These are phyloP conservation scores for Aulostomus chinensis DNA, from an alignment of 2,797 vertebrate genomes.

Conservation along the genomic window DNA sequence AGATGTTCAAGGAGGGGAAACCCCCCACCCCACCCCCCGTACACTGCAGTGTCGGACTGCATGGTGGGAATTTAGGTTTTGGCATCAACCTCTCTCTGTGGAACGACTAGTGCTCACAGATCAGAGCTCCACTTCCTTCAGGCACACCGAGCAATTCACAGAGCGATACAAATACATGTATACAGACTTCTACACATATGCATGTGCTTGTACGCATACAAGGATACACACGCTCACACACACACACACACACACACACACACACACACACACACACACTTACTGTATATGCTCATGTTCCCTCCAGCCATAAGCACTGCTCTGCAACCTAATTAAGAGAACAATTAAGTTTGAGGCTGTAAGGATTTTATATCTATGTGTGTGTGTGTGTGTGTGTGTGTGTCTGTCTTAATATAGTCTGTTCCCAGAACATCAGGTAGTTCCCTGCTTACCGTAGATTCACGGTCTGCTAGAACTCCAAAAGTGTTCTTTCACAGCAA, in stretches of 20 bases:
- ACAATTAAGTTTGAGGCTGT: slow-evolving; percentile 92
- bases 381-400: slow-evolving; percentile 14
- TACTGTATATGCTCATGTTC: slow-evolving; percentile 61
- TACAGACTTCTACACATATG: slow-evolving; percentile 31
- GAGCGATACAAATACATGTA: slow-evolving; percentile 80
- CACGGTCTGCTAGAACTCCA: slow-evolving; percentile 1
- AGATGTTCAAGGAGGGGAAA: slow-evolving; percentile 17
- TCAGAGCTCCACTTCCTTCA: slow-evolving; percentile 84
- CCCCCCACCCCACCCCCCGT: background rate
- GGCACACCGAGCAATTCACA: slow-evolving; percentile 79
- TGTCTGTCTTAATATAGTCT: slow-evolving; percentile 8
- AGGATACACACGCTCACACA: background rate
- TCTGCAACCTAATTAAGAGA: slow-evolving; percentile 97
- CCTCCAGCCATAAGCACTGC: slow-evolving; percentile 88
- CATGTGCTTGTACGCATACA: slow-evolving; percentile 7
- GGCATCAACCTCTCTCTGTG: slow-evolving; percentile 78
- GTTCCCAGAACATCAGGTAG: slow-evolving; percentile 1
- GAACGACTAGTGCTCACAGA: slow-evolving; percentile 73
- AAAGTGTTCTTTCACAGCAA: no score
- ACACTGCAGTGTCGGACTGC: slow-evolving; percentile 17
- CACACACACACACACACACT: slow-evolving; percentile 24
- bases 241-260: slow-evolving; percentile 1
- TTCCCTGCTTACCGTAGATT: background rate
- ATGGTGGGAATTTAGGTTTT: slow-evolving; percentile 65
- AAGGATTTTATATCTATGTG: slow-evolving; percentile 71